phyloP scores from a whole-genome alignment of 2,797 vertebrate species.

The Mallotus villosus region DNA sequence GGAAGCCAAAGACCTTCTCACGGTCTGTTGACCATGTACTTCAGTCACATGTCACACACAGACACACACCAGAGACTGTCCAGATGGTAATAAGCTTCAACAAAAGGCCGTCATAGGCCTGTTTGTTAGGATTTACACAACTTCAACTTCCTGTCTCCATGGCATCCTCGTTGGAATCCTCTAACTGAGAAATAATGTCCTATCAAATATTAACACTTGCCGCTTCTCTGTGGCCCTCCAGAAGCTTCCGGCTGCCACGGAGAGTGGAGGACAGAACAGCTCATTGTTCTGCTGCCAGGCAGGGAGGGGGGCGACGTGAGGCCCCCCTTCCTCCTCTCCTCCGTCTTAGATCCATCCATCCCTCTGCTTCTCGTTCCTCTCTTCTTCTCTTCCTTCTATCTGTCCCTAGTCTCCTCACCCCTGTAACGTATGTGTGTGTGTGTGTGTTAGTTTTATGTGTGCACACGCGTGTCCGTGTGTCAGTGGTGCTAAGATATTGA shows the following conservation, averaged over 20 bases:
- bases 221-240: constrained; percentile 5
- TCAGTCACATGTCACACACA: neutral
- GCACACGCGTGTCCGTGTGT: neutral
- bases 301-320: too few species aligned
- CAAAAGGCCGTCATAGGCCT: too few species aligned
- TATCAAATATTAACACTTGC: constrained; percentile 44
- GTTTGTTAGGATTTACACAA: too few species aligned
- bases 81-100: too few species aligned
- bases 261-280: neutral
- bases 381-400: too few species aligned
- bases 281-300: neutral
- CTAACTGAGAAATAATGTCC: constrained; percentile 22
- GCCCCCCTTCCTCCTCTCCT: too few species aligned
- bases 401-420: too few species aligned
- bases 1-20: constrained; percentile 21
- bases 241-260: neutral
- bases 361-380: too few species aligned
- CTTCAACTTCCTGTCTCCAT: too few species aligned
- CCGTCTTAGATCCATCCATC: too few species aligned
- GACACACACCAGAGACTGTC: neutral
- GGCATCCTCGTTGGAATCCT: neutral
- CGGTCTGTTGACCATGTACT: constrained; percentile 22
- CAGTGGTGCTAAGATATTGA: constrained; percentile 3
- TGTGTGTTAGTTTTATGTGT: too few species aligned
- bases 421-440: too few species aligned